Conservation (phyloP, 1,140 invertebrate genomes). For the Philaenus spumarius region DNA sequence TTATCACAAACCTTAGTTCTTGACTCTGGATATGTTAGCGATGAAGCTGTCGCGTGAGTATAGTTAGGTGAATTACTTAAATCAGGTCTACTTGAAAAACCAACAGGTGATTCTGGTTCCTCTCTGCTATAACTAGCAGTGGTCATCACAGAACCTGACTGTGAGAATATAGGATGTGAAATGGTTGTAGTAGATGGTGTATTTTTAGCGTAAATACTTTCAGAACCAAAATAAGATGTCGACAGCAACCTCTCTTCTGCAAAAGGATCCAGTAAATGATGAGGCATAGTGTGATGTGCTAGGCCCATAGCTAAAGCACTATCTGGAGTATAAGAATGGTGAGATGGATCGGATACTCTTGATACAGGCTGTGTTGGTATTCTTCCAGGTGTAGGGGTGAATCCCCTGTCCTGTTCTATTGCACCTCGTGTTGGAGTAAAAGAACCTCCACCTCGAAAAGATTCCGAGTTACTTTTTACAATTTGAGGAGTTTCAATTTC, state of each 20-base stretch:
- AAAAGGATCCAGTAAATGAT: slow-evolving; percentile 22
- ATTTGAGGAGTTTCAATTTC: slow-evolving; percentile 38
- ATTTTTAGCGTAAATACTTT: slow-evolving; percentile 19
- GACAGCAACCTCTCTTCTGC: slow-evolving; percentile 21
- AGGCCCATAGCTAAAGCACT: slow-evolving; percentile 15
- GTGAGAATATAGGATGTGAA: slow-evolving; percentile 17
- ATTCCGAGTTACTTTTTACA: not conserved
- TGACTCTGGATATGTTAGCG: slow-evolving; percentile 12
- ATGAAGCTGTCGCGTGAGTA: slow-evolving; percentile 6
- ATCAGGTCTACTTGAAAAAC: not conserved
- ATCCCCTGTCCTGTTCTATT: slow-evolving; percentile 28
- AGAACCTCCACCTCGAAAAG: slow-evolving; percentile 23
- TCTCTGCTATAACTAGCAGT: slow-evolving; percentile 15
- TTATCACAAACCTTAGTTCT: slow-evolving; percentile 10
- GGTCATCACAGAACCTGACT: slow-evolving; percentile 11
- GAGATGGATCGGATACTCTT: not conserved
- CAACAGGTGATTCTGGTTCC: not conserved
- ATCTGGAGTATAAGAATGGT: slow-evolving; percentile 5
- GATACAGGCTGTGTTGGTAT: slow-evolving; percentile 24
- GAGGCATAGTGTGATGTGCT: slow-evolving; percentile 17
- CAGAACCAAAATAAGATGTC: slow-evolving; percentile 13
- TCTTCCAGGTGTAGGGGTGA: slow-evolving; percentile 31
- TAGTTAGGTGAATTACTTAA: slow-evolving; percentile 1
- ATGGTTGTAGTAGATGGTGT: slow-evolving; percentile 8
- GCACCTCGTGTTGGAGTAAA: slow-evolving; percentile 28